These are phyloP conservation scores for Uloborus diversus DNA, from an alignment of 1,140 invertebrate genomes.

Conservation along the genomic window DNA sequence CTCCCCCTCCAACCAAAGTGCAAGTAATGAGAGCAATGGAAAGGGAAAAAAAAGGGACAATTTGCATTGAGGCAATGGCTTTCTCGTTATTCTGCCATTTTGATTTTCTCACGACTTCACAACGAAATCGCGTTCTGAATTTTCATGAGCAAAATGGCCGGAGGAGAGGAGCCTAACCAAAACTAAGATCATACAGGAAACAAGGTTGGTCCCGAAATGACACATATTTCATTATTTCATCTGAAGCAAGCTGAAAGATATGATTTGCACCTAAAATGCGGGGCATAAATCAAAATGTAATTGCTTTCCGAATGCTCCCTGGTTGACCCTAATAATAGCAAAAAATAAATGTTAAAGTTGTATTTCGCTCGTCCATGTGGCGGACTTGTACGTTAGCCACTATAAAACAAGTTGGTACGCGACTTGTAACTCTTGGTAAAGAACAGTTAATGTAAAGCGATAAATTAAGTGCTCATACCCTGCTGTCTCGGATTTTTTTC, in stretches of 20 bases:
- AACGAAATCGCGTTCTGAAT: slow-evolving; percentile 47
- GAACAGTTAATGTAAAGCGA: too few species aligned
- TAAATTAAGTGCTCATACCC: too few species aligned
- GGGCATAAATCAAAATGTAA: not conserved
- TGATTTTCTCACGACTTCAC: slow-evolving; percentile 50
- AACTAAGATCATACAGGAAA: not conserved
- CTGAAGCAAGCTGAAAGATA: slow-evolving; percentile 5
- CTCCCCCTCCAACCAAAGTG: not conserved
- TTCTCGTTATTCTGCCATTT: slow-evolving; percentile 42
- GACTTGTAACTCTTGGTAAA: too few species aligned
- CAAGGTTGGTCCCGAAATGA: slow-evolving; percentile 14
- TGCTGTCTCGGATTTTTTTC: too few species aligned
- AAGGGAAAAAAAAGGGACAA: not conserved
- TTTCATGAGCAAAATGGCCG: slow-evolving; percentile 41
- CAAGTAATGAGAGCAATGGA: slow-evolving; percentile 42
- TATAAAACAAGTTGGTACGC: too few species aligned
- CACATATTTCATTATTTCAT: slow-evolving; percentile 6
- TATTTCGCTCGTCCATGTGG: too few species aligned
- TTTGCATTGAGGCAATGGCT: slow-evolving; percentile 34
- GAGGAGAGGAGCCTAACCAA: not conserved
- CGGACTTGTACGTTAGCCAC: too few species aligned
- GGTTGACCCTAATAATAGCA: too few species aligned
- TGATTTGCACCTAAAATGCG: slow-evolving; percentile 35
- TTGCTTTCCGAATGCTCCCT: slow-evolving; percentile 5
- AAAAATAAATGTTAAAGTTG: too few species aligned